Conservation (phyloP, 2,113 vertebrate species). For the Grammomys dolichurus region DNA sequence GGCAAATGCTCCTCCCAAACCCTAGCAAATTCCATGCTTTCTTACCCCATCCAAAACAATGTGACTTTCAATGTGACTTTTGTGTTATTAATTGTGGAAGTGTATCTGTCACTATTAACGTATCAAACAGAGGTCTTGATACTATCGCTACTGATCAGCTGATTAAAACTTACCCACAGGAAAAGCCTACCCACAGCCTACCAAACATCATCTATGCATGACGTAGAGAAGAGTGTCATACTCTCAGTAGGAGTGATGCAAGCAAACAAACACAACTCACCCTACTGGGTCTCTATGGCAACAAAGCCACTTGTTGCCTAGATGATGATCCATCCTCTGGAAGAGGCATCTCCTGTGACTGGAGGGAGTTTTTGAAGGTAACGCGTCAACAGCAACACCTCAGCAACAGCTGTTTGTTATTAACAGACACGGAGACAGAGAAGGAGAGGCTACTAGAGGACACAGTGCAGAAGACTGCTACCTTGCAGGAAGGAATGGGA, state of each 20-base stretch:
- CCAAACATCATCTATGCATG: constrained; percentile 38
- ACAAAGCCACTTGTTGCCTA: constrained; percentile 11
- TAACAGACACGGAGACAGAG: constrained; percentile 21
- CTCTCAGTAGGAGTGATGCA: constrained; percentile 45
- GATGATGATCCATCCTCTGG: constrained; percentile 52
- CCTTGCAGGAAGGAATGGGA: not conserved
- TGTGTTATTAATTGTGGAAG: constrained; percentile 10
- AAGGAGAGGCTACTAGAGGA: accelerated
- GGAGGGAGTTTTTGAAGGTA: constrained; percentile 55
- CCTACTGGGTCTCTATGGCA: constrained; percentile 53
- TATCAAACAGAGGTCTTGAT: constrained; percentile 62
- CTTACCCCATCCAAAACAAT: not conserved
- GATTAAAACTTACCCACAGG: constrained; percentile 65
- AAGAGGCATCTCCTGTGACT: constrained; percentile 24
- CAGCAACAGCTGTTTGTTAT: constrained; percentile 68
- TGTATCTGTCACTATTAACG: constrained; percentile 53
- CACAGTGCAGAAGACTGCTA: constrained; percentile 3
- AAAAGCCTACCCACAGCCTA: constrained; percentile 64
- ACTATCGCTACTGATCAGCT: constrained; percentile 53
- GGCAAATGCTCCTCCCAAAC: not conserved
- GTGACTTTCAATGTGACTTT: no score
- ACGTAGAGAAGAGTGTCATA: constrained; percentile 20
- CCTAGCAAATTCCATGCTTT: not conserved
- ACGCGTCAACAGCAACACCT: constrained; percentile 7
- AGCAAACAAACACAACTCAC: constrained; percentile 37